A percentile compares a stretch with the other conserved stretches of the same genome.
phyloP scores from a whole-genome alignment of 2,113 vertebrate species.

The Mugil cephalus region DNA sequence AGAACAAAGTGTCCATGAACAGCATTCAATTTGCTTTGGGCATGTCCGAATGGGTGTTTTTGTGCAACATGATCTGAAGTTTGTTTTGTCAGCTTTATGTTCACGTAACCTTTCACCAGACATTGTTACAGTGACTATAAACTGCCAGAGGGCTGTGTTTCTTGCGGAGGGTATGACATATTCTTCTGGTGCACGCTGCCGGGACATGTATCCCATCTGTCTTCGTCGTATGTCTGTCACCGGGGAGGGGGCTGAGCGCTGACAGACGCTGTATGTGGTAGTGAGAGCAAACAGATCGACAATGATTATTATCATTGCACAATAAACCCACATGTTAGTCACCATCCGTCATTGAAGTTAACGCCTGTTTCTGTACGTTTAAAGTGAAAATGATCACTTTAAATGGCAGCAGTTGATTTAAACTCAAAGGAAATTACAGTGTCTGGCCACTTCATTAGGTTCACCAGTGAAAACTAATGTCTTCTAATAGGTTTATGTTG shows the following conservation, averaged over 20 bases:
- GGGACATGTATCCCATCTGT: constrained; percentile 53
- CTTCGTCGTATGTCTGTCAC: constrained; percentile 50
- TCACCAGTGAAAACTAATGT: no score
- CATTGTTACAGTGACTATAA: not conserved
- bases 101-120: constrained; percentile 16
- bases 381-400: no score
- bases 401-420: no score
- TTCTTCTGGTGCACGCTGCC: constrained; percentile 25
- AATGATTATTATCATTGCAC: not conserved
- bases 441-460: no score
- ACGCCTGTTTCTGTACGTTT: no score
- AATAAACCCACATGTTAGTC: not conserved
- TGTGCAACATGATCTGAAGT: no score
- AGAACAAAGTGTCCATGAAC: no score
- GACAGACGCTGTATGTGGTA: constrained; percentile 21
- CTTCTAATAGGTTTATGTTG: no score
- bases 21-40: no score
- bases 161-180: constrained; percentile 1
- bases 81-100: not conserved
- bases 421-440: no score
- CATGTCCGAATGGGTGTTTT: no score
- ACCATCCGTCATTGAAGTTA: no score
- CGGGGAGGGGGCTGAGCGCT: constrained; percentile 14
- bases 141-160: not conserved
- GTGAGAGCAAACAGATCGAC: not conserved